Conservation (phyloP, 2,888 invertebrate genomes). For the Augochlorella aurata region DNA sequence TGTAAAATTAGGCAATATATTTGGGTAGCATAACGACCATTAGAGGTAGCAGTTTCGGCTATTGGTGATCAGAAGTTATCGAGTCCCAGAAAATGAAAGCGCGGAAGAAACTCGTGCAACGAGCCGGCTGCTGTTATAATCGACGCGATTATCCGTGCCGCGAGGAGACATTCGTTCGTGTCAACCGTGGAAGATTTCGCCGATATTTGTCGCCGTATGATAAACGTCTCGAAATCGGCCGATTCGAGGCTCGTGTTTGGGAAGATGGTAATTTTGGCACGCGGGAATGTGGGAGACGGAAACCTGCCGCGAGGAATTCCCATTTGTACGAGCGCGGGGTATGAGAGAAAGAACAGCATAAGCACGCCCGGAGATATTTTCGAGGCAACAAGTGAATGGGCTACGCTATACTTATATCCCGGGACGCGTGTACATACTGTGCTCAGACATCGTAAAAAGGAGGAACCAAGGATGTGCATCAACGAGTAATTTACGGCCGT, state of each 20-base stretch:
- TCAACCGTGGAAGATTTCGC: background rate
- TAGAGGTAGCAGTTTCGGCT: background rate
- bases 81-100: background rate
- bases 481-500: conserved; percentile 44
- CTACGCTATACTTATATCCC: conserved; percentile 10
- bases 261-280: background rate
- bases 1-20: background rate
- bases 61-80: background rate
- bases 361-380: conserved; percentile 12
- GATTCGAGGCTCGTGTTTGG: background rate
- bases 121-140: background rate
- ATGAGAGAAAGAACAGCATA: background rate
- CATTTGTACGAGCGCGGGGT: background rate
- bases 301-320: conserved; percentile 10
- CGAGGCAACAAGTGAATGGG: conserved; percentile 5
- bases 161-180: background rate
- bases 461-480: conserved; percentile 39
- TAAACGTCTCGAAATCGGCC: background rate
- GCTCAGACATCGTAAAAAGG: conserved; percentile 9
- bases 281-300: background rate
- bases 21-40: background rate
- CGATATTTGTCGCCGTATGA: background rate
- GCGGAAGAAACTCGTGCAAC: background rate
- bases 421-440: conserved; percentile 14
- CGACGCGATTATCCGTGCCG: background rate